Evolutionary conservation across 2,888 invertebrate species (phyloP), one percentile per base, ranked within the genome.

Genomic region (Polymixis lichenea): DNA sequence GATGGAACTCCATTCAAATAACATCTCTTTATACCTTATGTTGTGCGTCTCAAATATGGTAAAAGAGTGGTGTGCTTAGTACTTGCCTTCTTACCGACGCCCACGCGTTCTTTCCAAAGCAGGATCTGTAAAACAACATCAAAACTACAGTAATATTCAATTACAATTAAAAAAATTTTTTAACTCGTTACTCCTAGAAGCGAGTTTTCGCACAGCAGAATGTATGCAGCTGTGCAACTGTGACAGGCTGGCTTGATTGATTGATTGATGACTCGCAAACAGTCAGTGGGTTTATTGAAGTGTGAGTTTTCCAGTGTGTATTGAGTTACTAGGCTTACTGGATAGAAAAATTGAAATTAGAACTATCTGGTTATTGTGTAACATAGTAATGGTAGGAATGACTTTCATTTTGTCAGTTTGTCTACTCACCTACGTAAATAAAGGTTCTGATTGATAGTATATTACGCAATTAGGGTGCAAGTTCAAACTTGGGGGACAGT

Each of bases 191-290:
- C 19, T 69, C 72, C 73, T 43, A 70, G 51, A 32, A 17, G 5
- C 22, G 55, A 58, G 22, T 51, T 51, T 22, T 60, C 53, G 49
- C 32, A 43, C 62, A 32, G 32, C 7, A 67, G 25, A 61, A n/a
- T 78, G 46, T 56, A 58, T 61, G 72, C 82, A 81, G 82, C 81
- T 81, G 72, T 72, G 65, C 46, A 46, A 32, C 15, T 46, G 61
- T 56, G 80, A 77, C 77, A 72, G 51, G 9, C 19, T 25, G 56
- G 17, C 49, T 75, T 66, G 75, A 68, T 72, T 80, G 76, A 72
- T 80, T 80, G 80, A 80, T 81, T 55, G 61, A 77, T 69, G 55
- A 72, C 61, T 61, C 46, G 46, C 64, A 72, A 77, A 77, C 64
- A 72, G 15, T 38, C 53, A 43, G 11, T 51, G 53, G 25, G 61